phyloP scores from a whole-genome alignment of 92 coral and sea anemone genomes.

The Umimayanthus chanpuru region DNA sequence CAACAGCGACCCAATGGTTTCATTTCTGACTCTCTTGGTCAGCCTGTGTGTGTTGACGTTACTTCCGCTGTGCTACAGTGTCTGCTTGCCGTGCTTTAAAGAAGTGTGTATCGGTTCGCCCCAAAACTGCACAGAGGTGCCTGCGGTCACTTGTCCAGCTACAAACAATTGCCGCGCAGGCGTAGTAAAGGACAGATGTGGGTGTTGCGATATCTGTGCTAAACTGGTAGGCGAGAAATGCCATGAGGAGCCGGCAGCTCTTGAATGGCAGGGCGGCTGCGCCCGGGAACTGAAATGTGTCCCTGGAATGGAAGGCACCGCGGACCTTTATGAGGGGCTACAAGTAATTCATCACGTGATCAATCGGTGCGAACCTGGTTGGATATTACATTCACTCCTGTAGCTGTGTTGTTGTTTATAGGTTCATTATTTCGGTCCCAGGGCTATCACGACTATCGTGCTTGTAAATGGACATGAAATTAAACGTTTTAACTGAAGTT shows the following conservation, averaged over 20 bases:
- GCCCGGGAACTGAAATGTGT: slow-evolving; percentile 59
- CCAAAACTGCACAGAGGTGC: slow-evolving; percentile 37
- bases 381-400: background rate
- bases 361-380: slow-evolving; percentile 72
- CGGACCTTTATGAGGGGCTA: slow-evolving; percentile 47
- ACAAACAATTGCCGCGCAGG: slow-evolving; percentile 56
- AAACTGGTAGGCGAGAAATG: slow-evolving; percentile 70
- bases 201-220: slow-evolving; percentile 73
- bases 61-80: slow-evolving; percentile 7
- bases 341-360: slow-evolving; percentile 17
- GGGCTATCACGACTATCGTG: too few relatives aligned
- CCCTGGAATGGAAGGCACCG: slow-evolving; percentile 46
- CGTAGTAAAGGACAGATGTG: slow-evolving; percentile 72
- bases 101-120: slow-evolving; percentile 12
- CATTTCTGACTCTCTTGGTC: background rate
- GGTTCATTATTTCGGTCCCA: too few relatives aligned
- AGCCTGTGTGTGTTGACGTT: background rate
- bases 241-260: slow-evolving; percentile 49
- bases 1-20: slow-evolving; percentile 9
- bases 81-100: slow-evolving; percentile 29
- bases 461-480: too few relatives aligned
- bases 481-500: too few relatives aligned
- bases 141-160: slow-evolving; percentile 57
- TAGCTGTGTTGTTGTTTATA: too few relatives aligned
- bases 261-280: slow-evolving; percentile 52